A percentile compares a stretch with the other conserved stretches of the same genome.
Conservation (phyloP, 92 coral and sea anemone species). For the Zoanthus gigantus region DNA sequence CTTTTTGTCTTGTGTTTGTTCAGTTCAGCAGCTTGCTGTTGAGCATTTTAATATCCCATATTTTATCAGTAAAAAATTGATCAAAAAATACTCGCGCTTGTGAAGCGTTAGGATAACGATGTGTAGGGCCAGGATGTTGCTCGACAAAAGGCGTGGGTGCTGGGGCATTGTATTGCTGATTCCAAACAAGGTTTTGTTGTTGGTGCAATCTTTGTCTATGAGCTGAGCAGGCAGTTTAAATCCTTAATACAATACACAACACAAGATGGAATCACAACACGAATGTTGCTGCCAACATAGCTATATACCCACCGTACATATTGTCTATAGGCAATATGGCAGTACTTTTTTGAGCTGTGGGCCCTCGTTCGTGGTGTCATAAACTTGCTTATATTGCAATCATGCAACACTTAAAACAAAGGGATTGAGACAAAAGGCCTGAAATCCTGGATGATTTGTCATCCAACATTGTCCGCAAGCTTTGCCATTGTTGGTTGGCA, state of each 20-base stretch:
- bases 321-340: background rate
- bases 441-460: conserved; percentile 18
- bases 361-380: conserved; percentile 13
- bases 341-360: conserved; percentile 5
- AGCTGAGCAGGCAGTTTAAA: background rate
- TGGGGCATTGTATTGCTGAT: too few relatives aligned
- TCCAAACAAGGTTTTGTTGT: too few relatives aligned
- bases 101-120: too few relatives aligned
- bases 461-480: background rate
- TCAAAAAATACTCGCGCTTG: too few relatives aligned
- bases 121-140: too few relatives aligned
- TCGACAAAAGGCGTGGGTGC: too few relatives aligned
- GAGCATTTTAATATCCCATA: too few relatives aligned
- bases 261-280: conserved; percentile 32
- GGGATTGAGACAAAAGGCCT: background rate
- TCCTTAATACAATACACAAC: conserved; percentile 24
- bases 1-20: too few relatives aligned
- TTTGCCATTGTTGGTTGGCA: background rate
- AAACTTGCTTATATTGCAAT: conserved; percentile 1
- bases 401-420: background rate
- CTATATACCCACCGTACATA: conserved; percentile 19
- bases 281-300: conserved; percentile 19
- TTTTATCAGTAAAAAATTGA: too few relatives aligned
- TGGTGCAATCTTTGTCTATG: too few relatives aligned
- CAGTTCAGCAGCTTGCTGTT: too few relatives aligned